Evolutionary conservation across 2,888 invertebrate genomes (phyloP), one percentile per base, ranked within the genome.

Genomic region (Cylloceria caligata): DNA sequence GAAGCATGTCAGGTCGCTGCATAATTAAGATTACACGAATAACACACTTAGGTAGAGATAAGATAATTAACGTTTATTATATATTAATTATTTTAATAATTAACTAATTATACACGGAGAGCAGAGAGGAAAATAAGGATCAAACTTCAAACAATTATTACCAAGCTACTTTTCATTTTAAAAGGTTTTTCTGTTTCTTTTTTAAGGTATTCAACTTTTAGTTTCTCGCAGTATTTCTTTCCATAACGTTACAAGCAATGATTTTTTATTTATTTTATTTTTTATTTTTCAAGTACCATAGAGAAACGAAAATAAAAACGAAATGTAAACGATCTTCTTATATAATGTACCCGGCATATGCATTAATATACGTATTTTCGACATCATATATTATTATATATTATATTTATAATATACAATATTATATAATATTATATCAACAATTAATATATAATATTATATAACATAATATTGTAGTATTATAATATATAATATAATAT

Each of bases 31-130:
- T 83, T 80, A 78, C 62, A 84, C 76, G 69, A 84, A 87, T 90
- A 90, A 88, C 90, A 87, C 88, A 87, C 87, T 88, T 89, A 90
- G 89, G 86, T 89, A 91, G 88, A 85, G 72, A 86, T 89, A 89
- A 88, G 87, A 86, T 86, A n/a, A 91, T 90, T 90, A 89, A 90
- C 90, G 86, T 85, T 87, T 89, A 89, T 86, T 75, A 71, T 81
- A 67, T 86, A 85, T 87, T 88, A 86, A 87, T 86, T 86, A 86
- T 88, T 88, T 87, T 87, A 86, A 88, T 88, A 85, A 88, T 89
- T 86, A 88, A 88, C 87, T 85, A 85, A 86, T 86, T 84, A 86
- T 82, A 86, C 34, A 84, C 80, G 84, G 83, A 76, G 81, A 85
- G 83, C 24, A 72, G 60, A 60, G 49, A 64, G 68, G 86, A 83